Base-by-base conservation (phyloP, 2,113 vertebrate species). In the Electrona antarctica region DNA sequence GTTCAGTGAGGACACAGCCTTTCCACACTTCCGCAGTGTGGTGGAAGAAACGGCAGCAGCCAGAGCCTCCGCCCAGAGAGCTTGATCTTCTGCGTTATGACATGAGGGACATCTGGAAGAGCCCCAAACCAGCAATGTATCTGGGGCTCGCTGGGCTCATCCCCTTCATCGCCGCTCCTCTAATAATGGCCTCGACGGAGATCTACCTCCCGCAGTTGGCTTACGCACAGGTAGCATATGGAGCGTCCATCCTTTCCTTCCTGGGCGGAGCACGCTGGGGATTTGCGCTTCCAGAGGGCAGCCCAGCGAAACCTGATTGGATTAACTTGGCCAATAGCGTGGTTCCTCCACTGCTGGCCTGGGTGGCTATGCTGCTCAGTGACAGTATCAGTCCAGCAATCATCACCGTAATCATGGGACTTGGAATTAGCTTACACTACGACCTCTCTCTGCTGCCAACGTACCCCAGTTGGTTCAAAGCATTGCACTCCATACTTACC, bases 231-330 rank as follows among this genome's bases (percentile, higher is more conserved):
- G 7, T 97, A 3, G 89, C 85, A 0, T 98, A 96, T 0, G 93
- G 91, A 8, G 95, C 95, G 1, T 91, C 85, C 11, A 92, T 96
- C 0, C 29, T 94, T 0, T 94, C 96, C 10, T 98, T 99, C 76
- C 79, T 97, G 1, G 98, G 96, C 52, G 97, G 97, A 10, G 85
- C 93, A 51, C 95, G 95, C 48, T 99, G 98, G 97, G 98, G 98
- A 7, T 98, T 96, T 59, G 82, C 95, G n/a, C 90, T 98, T 45
- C 95, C 95, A 0, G 94, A 96, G 61, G 79, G 84, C 77, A 98
- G 96, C 89, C 95, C 95, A 0, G 95, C 95, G 63, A 95, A 93
- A 85, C 96, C 95, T 0, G 96, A 98, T 80, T 96, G 94, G 93
- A 68, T 94, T 60, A 98, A 96, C 89, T 85, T 99, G 81, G 90